Evolutionary conservation across 1,140 invertebrate genomes (phyloP), one percentile per base, ranked within the genome.

Genomic region (Phocides pigmalion): DNA sequence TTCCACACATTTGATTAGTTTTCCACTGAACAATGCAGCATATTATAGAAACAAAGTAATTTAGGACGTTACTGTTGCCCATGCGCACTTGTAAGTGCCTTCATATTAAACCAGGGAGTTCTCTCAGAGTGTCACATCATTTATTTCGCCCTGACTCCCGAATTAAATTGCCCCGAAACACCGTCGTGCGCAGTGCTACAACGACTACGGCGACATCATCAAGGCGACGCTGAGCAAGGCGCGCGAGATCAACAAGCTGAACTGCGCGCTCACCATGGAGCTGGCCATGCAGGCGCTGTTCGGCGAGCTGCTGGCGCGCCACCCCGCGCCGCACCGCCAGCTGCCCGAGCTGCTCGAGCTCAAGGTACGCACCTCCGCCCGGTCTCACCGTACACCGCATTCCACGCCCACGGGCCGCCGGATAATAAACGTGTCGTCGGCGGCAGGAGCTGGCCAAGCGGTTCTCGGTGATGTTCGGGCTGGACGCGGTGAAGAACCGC

Each of bases 191-290:
- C 86, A 97, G 95, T 99, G 97, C 87, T 99, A 99, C 85, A 98
- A 98, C 87, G 98, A 99, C 88, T 99, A 99, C 93, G 99, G 99
- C n/a, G 99, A 99, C 88, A 99, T 99, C 54, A 99, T 99, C 53
- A 99, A 99, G 93, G 96, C 97, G 8, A 99, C 98, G 0, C 92
- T 99, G 70, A 96, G 97, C 53, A 99, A 99, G 92, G 97, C 98
- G 0, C 93, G 98, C 68, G 99, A 99, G 91, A 99, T 99, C 49
- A 99, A 99, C 92, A 99, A 99, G 93, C 95, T 98, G 0, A 96
- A 97, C 81, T 99, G 98, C 91, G 98, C 98, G 3, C 93, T 98
- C 69, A 99, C 98, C 2, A 98, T 99, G 94, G 95, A 97, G 44
- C 92, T 98, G 5, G 98, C 98, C 88, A 94, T 99, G 74, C 98